Evolutionary conservation across 23 tunicate species (phyloP).

Genomic region (Clavelina lepadiformis): DNA sequence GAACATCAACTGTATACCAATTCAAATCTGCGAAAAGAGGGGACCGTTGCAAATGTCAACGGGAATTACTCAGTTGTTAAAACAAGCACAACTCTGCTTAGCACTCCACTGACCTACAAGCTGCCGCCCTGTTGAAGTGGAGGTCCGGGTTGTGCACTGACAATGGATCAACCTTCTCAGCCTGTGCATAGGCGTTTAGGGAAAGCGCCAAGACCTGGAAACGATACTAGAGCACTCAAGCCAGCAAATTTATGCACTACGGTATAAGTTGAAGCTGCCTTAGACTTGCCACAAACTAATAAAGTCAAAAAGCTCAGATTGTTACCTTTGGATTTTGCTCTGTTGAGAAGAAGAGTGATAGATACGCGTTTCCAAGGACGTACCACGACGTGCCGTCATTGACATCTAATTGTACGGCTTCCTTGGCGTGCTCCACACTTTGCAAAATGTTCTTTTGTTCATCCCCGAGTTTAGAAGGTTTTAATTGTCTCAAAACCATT

Average conservation of each 20-base stretch:
- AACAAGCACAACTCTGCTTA: too few relatives aligned
- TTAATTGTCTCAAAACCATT: constrained; percentile 82
- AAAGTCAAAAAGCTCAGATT: too few relatives aligned
- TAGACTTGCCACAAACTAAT: not conserved
- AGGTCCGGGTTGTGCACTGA: constrained; percentile 76
- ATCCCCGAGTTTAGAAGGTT: constrained; percentile 54
- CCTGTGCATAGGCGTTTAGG: constrained; percentile 54
- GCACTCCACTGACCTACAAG: constrained; percentile 46
- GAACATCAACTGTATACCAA: not conserved
- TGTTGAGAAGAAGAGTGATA: constrained; percentile 72
- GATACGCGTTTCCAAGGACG: constrained; percentile 84
- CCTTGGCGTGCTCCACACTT: constrained; percentile 78
- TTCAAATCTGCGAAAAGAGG: too few relatives aligned
- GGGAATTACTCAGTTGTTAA: too few relatives aligned
- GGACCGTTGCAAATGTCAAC: too few relatives aligned
- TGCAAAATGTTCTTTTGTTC: constrained; percentile 36
- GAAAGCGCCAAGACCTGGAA: constrained; percentile 45
- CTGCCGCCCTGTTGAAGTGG: constrained; percentile 80
- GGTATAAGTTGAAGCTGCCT: not conserved
- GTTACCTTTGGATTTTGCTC: constrained; percentile 71
- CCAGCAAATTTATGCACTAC: not conserved
- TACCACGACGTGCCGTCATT: constrained; percentile 90
- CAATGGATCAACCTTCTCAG: constrained; percentile 67
- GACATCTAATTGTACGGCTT: constrained; percentile 64
- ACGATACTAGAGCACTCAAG: not conserved